A percentile compares a stretch with the other conserved stretches of the same genome.
phyloP scores from a whole-genome alignment of 2,113 vertebrate genomes.

The Podilymbus podiceps region DNA sequence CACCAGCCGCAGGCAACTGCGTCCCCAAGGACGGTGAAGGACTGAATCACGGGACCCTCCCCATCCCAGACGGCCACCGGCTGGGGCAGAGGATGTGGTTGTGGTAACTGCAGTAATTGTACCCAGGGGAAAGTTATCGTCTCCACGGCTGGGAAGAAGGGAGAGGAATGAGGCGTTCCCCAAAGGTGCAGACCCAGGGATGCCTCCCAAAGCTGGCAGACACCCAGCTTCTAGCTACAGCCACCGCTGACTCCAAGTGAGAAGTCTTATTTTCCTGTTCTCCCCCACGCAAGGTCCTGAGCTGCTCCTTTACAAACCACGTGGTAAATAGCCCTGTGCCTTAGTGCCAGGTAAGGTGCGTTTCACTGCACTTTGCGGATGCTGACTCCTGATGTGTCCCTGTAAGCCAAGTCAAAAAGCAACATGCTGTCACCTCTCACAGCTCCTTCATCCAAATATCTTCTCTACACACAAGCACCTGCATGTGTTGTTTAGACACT shows the following conservation, averaged over 20 bases:
- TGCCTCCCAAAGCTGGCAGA: background rate
- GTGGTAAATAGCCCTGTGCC: background rate
- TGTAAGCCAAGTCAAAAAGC: background rate
- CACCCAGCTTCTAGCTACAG: background rate
- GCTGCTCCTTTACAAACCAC: background rate
- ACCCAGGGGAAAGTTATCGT: background rate
- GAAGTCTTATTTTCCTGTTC: background rate
- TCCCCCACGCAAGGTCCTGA: background rate
- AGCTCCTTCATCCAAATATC: background rate
- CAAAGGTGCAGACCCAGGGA: fast-evolving
- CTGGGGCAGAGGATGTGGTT: background rate
- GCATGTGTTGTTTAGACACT: fast-evolving
- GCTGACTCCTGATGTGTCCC: background rate
- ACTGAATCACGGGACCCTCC: background rate
- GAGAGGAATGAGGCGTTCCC: background rate
- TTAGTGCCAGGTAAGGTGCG: background rate
- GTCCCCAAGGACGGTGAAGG: background rate
- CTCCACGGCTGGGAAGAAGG: background rate
- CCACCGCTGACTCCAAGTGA: background rate
- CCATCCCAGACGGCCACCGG: background rate
- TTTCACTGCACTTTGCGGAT: background rate
- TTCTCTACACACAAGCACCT: background rate
- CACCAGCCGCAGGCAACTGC: background rate
- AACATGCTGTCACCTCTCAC: background rate
- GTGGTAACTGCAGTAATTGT: background rate